Evolutionary conservation across 2,797 vertebrate species (phyloP), one percentile per base, ranked within the genome.

Genomic region (Basileuterus tristriatus): DNA sequence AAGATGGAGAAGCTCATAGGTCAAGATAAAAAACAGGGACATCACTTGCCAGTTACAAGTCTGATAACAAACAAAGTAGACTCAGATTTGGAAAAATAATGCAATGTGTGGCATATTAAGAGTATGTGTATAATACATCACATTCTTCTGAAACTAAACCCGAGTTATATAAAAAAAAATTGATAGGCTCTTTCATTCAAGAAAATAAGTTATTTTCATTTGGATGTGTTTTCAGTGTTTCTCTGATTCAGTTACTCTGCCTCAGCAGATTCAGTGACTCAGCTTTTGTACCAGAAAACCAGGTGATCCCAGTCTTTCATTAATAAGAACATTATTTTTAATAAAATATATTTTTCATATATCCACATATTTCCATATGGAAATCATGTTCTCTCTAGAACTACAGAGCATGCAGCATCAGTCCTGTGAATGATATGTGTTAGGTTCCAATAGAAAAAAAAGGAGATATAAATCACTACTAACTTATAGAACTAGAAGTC

Each of bases 91-190:
- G 10, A 58, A 83, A 83, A 52, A 52, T 34, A 56, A 44, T 58
- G 23, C 30, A 77, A 34, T 62, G 15, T 72, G 17, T 43, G 49
- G 5, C 34, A 21, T 58, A 37, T 37, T 75, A 47, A 47, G 17
- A 52, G 5, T 34, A 52, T 36, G 4, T 18, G 9, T 15, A 3
- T 50, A 60, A 17, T 37, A 34, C 6, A 37, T 41, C 2, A 0
- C 19, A 19, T 65, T 82, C 13, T 41, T 77, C 16, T 88, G 21
- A 78, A 75, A 70, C 9, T 18, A 78, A 69, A 77, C 17, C 4
- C 0, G 0, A 63, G 27, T 60, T 34, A 15, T 15, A 36, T 11
- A 2, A 70, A 85, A 88, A 56, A 39, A 62, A 26, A 49, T 86
- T 39, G 6, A 19, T 27, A 62, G n/a, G 15, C 4, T 53, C 3